Evolutionary conservation across 2,113 vertebrate species (phyloP).

Genomic region (Phocoena sinus): DNA sequence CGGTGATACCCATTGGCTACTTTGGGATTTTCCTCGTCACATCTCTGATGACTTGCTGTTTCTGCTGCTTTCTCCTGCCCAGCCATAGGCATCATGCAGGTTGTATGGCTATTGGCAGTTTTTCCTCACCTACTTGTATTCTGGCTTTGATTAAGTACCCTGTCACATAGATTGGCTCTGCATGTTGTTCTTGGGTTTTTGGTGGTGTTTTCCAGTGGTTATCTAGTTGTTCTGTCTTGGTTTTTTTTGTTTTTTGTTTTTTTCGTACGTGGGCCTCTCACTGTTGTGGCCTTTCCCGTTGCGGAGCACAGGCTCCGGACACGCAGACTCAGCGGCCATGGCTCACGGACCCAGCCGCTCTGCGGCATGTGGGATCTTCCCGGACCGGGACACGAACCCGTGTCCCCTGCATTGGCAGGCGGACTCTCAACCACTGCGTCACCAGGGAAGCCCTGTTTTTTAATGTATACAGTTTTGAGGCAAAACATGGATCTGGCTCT

Average conservation of each 20-base stretch:
- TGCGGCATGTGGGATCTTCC: too few species aligned
- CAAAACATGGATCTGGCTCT: background rate
- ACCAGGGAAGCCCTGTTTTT: background rate
- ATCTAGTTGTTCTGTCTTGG: background rate
- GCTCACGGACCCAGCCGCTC: too few species aligned
- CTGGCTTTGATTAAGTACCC: background rate
- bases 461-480: background rate
- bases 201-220: background rate
- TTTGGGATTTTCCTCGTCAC: background rate
- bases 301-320: too few species aligned
- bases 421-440: too few species aligned
- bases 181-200: background rate
- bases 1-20: background rate
- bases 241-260: background rate
- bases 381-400: too few species aligned
- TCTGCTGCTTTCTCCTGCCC: background rate
- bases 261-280: rapidly evolving
- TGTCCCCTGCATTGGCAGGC: too few species aligned
- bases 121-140: background rate
- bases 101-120: background rate
- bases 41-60: background rate
- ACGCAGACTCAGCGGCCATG: too few species aligned
- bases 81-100: background rate
- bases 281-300: too few species aligned
- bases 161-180: background rate